Base-by-base conservation (phyloP, 1,140 invertebrate species). In the Mamestra configurata region DNA sequence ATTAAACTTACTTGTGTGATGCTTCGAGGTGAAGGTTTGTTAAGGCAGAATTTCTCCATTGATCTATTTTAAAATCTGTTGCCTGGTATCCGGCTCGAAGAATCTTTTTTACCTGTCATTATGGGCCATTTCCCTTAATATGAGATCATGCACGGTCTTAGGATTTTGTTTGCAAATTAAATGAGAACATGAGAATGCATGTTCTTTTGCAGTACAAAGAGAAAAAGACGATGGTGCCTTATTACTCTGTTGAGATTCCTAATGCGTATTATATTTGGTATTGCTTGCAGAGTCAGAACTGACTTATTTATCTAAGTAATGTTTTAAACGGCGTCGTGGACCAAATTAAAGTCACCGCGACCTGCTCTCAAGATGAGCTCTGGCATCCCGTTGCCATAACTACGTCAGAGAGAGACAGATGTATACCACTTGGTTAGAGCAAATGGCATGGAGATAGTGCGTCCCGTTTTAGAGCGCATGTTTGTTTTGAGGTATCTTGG, bases 381-480 rank as follows among this genome's bases (percentile, higher is more conserved):
- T 35, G 59, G 59, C 59, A 61, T 61, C 27, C 31, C 59, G 59
- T 61, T 61, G 27, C 40, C 61, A 64, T 40, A 27, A 49, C 64
- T 68, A 68, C 31, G 40, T 10, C 53, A 49, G 66, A 70, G 40
- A 70, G 66, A 70, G 66, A 70, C 11, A 70, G 22, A n/a, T 70
- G 22, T 15, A 70, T 18, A 27, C 22, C 13, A 24, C 7, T 0
- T 49, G 13, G 22, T 49, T n/a, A 24, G 66, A 70, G 40, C 4
- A 6, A 70, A 70, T 15, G 66, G 20, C 40, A 70, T 13, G 24
- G 40, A n/a, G 20, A 49, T 70, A 70, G 10, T 27, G 4, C 40
- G 24, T 70, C 40, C 66, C 22, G 40, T 43, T 27, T 49, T 49
- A 27, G 27, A 49, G 40, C 37, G 22, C 59, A 20, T 61, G 31